Evolutionary conservation across 2,113 vertebrate species (phyloP), one percentile per base, ranked within the genome.

Genomic region (Apistogramma diplotaenia): DNA sequence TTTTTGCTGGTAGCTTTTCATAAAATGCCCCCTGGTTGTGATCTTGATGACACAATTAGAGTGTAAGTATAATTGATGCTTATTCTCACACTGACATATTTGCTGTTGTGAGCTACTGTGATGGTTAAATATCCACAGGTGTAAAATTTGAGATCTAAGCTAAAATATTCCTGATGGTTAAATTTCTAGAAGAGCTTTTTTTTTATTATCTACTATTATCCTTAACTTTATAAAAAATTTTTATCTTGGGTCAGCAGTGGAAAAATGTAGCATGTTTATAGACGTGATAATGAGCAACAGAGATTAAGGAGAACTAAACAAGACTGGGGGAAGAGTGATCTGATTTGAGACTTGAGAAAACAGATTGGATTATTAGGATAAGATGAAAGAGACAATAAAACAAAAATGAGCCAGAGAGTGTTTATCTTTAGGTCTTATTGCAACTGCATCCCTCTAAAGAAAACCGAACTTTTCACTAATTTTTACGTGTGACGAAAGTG

Each of bases 61-160:
- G 88, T 85, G 78, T 84, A 85, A 89, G 65, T 86, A 65, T 91
- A 92, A 94, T 90, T 92, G 90, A 86, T 94, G 87, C 93, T 93
- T 91, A 89, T 90, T 94, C 76, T 82, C 67, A 75, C 82, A 90
- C 76, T 90, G 89, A 87, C 91, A 92, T 87, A 93, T 94, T 94
- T 92, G 89, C 87, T 92, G 78, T 89, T 86, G 85, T 87, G 61
- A 86, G 85, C 86, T 85, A 83, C 89, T 73, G 33, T 49, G 18
- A 83, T 84, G 75, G 76, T 86, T 92, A 93, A 92, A 88, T 91
- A 91, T 78, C 84, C 89, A 89, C 85, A 74, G 82, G 89, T 92
- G 87, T 91, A 82, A 80, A 87, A 88, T 90, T 91, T 89, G 71
- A 86, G 82, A 79, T 91, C 79, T 12, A 37, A 61, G 40, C 21